Base-by-base conservation (phyloP, 2,888 invertebrate species). In the Myopa testacea region DNA sequence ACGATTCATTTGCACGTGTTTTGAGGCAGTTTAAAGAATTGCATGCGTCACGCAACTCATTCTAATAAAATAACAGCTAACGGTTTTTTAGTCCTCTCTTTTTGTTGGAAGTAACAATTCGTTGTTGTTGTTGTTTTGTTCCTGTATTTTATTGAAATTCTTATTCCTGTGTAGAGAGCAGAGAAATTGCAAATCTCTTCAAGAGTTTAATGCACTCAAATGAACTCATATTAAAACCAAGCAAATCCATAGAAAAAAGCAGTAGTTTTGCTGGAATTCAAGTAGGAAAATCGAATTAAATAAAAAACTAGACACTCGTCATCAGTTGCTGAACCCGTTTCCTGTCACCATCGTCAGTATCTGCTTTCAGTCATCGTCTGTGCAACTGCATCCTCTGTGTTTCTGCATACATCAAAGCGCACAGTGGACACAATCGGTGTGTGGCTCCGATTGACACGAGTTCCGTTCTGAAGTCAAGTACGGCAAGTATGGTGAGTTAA, bases 1-100 rank as follows among this genome's bases (percentile, higher is more conserved):
- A 16, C 8, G 40, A 67, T 38, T n/a, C 34, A 37, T 67, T 67
- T 67, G 67, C 67, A 67, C 67, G 67, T 67, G 67, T 67, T 67
- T 67, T 67, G 3, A 67, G 40, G 8, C 67, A 67, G 12, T 40
- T 67, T 37, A 19, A 40, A 67, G 40, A 67, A 10, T 40, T 40
- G 67, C 40, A 40, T 40, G 14, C 40, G n/a, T 38, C 67, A 67
- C 19, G 67, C 67, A 67, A n/a, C n/a, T 67, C 40, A 40, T 38
- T 58, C 16, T 3, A 10, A 52, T 14, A 52, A 52, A 52, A 52
- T 14, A 26, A 45, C 10, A 10, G 45, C 45, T 8, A 45, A 45
- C 45, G 6, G 45, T 45, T 45, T 45, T 6, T 45, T 45, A 8
- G 7, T 45, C 7, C 45, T 45, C 45, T 10, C 6, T 6, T 45